Base-by-base conservation (phyloP, 2,113 vertebrate species). In the Eonycteris spelaea region DNA sequence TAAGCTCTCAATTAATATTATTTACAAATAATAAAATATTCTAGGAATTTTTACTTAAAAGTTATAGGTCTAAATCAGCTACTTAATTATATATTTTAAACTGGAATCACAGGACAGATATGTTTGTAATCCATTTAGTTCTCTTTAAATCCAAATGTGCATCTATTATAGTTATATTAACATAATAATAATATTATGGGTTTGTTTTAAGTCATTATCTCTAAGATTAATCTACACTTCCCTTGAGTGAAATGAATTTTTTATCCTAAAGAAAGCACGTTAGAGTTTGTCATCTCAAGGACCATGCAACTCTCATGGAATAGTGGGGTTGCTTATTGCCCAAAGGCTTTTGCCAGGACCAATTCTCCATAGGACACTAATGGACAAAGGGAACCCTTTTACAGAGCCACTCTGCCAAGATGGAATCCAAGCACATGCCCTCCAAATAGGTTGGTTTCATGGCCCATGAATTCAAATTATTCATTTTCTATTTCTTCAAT, bases 401-500 rank as follows among this genome's bases (percentile, higher is more conserved):
- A 59, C 2, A 57, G 16, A 83, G 35, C n/a, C 18, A 16, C 14
- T 68, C 22, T 68, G 80, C 16, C 59, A n/a, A 53, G 70, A 45
- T 9, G 26, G 48, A 71, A 75, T 51, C 65, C 7, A 79, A 87
- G 51, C 30, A 63, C 16, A 16, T 51, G 33, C 19, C 61, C 24
- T 83, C 38, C 67, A 90, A 77, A 86, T 5, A 77, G 24, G 55
- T 57, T 48, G 35, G 65, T 65, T 71, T 90, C 35, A 35, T 3
- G 7, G 33, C 19, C 7, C 12, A 22, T 61, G 33, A 85, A 80
- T 80, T 96, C 45, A 85, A 40, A 40, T 75, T 70, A 71, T 2
- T 15, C 19, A 45, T 85, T 78, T 95, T 65, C 21, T 85, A 35
- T 78, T 82, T 95, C 93, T 74, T 96, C 80, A 63, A 28, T 88